These are phyloP conservation scores for Mormoops blainvillei DNA, from an alignment of 2,113 vertebrate species.

Conservation along the genomic window DNA sequence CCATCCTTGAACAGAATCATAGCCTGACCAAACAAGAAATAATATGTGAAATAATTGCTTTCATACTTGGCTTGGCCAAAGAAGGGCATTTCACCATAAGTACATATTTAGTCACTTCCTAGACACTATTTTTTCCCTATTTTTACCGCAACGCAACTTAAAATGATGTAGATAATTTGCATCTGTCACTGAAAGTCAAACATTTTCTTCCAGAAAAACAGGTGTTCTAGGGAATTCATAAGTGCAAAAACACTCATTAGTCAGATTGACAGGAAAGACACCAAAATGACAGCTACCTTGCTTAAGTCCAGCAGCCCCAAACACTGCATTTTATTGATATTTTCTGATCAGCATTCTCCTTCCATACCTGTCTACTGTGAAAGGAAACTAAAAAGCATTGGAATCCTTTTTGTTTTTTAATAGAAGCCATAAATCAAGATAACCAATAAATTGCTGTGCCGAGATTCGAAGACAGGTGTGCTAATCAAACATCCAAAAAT, in stretches of 20 bases:
- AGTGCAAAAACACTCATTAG: constrained; percentile 70
- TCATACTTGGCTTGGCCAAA: not conserved
- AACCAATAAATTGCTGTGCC: not conserved
- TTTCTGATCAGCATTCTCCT: constrained; percentile 15
- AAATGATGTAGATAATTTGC: constrained; percentile 75
- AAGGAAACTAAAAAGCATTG: not conserved
- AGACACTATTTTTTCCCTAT: constrained; percentile 53
- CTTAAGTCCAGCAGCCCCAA: constrained; percentile 49
- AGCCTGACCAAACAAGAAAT: not conserved
- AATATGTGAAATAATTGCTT: not conserved
- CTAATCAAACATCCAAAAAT: constrained; percentile 7
- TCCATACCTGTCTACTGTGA: not conserved
- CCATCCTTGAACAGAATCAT: not conserved
- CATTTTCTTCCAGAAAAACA: constrained; percentile 79
- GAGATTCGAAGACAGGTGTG: not conserved
- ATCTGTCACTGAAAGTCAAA: constrained; percentile 77
- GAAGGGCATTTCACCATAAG: not conserved
- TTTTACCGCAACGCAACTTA: constrained; percentile 69
- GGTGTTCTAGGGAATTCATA: constrained; percentile 71
- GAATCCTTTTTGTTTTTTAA: not conserved
- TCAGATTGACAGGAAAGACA: constrained; percentile 62
- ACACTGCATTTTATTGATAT: constrained; percentile 21
- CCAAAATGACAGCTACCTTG: constrained; percentile 63
- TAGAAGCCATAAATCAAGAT: not conserved
- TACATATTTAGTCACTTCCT: constrained; percentile 25